Evolutionary conservation across 1,140 invertebrate species (phyloP), one percentile per base, ranked within the genome.

Genomic region (Bradynema listronoti): DNA sequence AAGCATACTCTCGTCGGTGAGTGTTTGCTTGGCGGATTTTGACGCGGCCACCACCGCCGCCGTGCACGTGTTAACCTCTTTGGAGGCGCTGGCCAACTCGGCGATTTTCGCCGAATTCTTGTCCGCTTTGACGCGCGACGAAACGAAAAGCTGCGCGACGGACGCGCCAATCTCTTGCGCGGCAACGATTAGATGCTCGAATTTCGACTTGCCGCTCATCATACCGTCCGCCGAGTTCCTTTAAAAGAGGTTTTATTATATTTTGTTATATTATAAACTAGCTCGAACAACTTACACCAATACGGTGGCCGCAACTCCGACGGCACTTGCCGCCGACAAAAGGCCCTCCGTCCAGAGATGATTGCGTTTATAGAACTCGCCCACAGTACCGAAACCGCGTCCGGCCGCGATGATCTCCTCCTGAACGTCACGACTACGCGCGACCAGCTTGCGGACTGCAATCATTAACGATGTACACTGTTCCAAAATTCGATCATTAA

Each of bases 321-420:
- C 91, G 30, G 91, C 87, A 80, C 98, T 97, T 0, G 93, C 91
- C 19, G 94, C 95, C 30, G 94, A 97, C 66, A 99, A 47, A 30
- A 98, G 83, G 7, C 94, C 95, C 81, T 98, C 91, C 0, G 92
- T 95, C 93, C 93, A 98, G 76, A 93, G 87, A 79, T 95, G 91
- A 80, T 99, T 97, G 68, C 90, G 83, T 78, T 95, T 91, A 80
- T 98, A 99, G 82, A 98, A 97, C 75, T 98, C 93, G 78, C 82
- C 89, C 1, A 85, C 86, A 25, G 86, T 86, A 2, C 78, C 76
- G 32, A 79, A 80, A 80, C 87, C 87, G 80, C 85, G 86, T 71
- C 89, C 89, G 77, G 88, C 85, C 1, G 83, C 84, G 6, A 92
- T 87, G 66, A 95, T 94, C 83, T 98, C 93, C 63, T 84, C 85